Conservation (phyloP, 2,113 vertebrate species). For the Vanacampus margaritifer region DNA sequence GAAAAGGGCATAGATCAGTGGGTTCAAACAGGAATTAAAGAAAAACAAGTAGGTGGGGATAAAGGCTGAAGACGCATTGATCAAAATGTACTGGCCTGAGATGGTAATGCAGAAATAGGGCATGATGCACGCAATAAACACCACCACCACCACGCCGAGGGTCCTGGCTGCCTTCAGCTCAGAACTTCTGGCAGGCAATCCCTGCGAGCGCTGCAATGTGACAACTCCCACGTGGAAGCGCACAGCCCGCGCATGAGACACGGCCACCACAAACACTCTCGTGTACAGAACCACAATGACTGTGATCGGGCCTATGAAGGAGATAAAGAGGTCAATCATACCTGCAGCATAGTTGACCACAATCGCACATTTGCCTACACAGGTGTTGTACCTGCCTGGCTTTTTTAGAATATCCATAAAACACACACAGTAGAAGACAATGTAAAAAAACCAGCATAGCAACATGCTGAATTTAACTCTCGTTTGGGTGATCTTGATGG, state of each 20-base stretch:
- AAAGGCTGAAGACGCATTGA: conserved; percentile 1
- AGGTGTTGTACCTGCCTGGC: conserved; percentile 16
- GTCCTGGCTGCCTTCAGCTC: conserved; percentile 31
- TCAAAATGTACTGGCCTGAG: not conserved
- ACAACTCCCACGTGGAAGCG: not conserved
- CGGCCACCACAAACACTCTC: conserved; percentile 33
- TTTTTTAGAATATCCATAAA: not conserved
- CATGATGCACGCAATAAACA: conserved; percentile 21
- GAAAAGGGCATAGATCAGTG: conserved; percentile 21
- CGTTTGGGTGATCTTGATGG: conserved; percentile 7
- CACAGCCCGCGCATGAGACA: conserved; percentile 32
- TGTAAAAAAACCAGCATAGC: conserved; percentile 12
- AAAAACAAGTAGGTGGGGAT: conserved; percentile 5
- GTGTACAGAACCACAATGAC: conserved; percentile 24
- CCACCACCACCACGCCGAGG: conserved; percentile 18
- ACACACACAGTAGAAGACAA: not conserved
- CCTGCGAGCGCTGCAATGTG: not conserved
- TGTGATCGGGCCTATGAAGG: conserved; percentile 19
- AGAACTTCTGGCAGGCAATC: conserved; percentile 11
- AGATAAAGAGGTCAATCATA: not conserved
- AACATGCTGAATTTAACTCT: not conserved
- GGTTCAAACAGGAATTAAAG: conserved; percentile 40
- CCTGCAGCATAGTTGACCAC: not conserved
- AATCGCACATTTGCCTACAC: conserved; percentile 23
- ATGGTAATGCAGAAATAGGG: conserved; percentile 18